Percentiles rank a stretch among this genome's conserved stretches.
These are phyloP conservation scores for Ailurus styani DNA, from an alignment of 2,113 vertebrate genomes.

Conservation along the genomic window DNA sequence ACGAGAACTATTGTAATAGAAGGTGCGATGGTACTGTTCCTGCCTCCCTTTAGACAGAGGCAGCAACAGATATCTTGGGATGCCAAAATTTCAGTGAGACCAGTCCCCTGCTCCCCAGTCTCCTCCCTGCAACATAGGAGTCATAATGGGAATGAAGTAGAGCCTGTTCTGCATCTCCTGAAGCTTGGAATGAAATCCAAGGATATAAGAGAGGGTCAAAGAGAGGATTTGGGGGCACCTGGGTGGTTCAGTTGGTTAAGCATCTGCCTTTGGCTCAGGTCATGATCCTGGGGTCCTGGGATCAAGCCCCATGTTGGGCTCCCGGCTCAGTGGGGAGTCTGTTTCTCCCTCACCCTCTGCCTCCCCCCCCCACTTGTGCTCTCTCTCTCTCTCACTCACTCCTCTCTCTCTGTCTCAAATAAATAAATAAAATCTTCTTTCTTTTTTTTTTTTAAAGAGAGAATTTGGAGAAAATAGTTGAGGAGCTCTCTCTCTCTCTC, in stretches of 20 bases:
- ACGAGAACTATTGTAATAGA: not conserved
- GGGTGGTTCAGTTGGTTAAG: not conserved
- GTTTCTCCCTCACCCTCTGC: too few species aligned
- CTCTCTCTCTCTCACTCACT: not conserved
- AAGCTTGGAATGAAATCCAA: not conserved
- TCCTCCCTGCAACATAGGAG: not conserved
- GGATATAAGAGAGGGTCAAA: not conserved
- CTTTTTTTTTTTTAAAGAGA: not conserved
- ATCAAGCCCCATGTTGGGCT: too few species aligned
- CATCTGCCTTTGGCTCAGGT: not conserved
- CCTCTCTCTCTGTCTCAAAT: too few species aligned
- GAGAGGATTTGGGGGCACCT: not conserved
- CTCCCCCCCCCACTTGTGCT: not conserved
- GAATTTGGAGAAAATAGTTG: not conserved
- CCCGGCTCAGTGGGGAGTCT: too few species aligned
- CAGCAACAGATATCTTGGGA: not conserved
- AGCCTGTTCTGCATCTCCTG: not conserved
- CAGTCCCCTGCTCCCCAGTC: accelerated
- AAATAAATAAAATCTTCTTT: too few species aligned
- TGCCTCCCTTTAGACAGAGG: not conserved
- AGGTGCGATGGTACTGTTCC: not conserved
- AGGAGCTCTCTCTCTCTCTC: not conserved
- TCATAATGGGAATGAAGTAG: not conserved
- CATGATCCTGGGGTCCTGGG: not conserved
- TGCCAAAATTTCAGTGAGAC: not conserved